phyloP scores from a whole-genome alignment of 1,140 invertebrate genomes.

The Drosophila grimshawi region DNA sequence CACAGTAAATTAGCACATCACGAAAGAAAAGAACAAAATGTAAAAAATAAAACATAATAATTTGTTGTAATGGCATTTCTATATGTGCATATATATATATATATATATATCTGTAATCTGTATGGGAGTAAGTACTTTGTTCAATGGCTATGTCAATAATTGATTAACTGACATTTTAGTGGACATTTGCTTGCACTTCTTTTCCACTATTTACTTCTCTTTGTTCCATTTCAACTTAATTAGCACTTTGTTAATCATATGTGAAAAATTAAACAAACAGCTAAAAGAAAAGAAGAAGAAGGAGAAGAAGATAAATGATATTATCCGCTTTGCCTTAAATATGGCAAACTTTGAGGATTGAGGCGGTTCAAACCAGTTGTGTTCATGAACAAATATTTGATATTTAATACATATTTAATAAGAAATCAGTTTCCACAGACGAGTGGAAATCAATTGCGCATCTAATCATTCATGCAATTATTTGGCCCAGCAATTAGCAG shows the following conservation, averaged over 20 bases:
- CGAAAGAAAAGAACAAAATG: neutral
- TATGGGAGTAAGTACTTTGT: too few species aligned
- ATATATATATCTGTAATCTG: too few species aligned
- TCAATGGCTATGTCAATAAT: neutral
- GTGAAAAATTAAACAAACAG: conserved; percentile 31
- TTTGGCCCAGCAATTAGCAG: conserved; percentile 29
- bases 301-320: too few species aligned
- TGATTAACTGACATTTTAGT: conserved; percentile 4
- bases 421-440: too few species aligned
- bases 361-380: too few species aligned
- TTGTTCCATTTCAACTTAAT: conserved; percentile 27
- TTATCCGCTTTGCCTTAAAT: neutral
- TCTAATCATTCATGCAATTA: neutral
- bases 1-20: conserved; percentile 65
- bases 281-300: neutral
- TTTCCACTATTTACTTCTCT: conserved; percentile 52
- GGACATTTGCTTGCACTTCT: conserved; percentile 5
- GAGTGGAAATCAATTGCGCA: too few species aligned
- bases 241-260: conserved; percentile 61
- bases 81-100: neutral
- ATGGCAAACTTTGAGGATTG: neutral
- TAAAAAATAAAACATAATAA: too few species aligned
- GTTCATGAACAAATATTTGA: too few species aligned
- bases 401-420: too few species aligned
- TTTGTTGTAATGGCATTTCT: neutral